These are phyloP conservation scores for Aphrophora alni DNA, from an alignment of 2,888 invertebrate genomes.

Conservation along the genomic window DNA sequence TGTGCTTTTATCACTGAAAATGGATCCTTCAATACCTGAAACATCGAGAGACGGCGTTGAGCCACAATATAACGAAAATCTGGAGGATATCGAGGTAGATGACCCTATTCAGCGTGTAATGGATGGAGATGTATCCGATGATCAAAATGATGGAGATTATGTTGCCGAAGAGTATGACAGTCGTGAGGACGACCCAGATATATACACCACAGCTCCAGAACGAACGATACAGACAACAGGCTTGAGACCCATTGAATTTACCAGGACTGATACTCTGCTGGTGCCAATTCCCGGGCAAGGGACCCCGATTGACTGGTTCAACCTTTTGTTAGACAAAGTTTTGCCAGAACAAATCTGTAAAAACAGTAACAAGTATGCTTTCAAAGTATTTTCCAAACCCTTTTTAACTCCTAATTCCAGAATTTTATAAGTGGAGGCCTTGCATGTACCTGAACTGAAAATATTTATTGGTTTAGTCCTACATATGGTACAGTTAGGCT, in stretches of 20 bases:
- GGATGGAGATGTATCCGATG: background rate
- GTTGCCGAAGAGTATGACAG: background rate
- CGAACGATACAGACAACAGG: no score
- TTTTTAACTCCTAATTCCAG: background rate
- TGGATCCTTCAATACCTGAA: no score
- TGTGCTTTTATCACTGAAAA: no score
- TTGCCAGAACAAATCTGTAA: background rate
- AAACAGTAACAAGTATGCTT: background rate
- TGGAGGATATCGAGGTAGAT: no score
- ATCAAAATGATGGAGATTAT: background rate
- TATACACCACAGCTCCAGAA: no score
- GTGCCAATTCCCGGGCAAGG: background rate
- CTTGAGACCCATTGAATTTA: background rate
- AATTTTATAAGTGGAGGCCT: background rate
- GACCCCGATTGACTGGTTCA: background rate
- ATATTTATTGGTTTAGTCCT: background rate
- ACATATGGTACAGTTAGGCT: background rate
- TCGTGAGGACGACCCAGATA: constrained; percentile 3
- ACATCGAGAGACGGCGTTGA: background rate
- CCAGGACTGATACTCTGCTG: background rate
- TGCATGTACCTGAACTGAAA: background rate
- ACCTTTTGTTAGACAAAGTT: background rate
- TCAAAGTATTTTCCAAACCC: background rate
- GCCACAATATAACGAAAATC: background rate
- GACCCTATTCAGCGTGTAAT: background rate